Conservation (phyloP, 1,140 invertebrate genomes). For the Dendrolimus punctatus region DNA sequence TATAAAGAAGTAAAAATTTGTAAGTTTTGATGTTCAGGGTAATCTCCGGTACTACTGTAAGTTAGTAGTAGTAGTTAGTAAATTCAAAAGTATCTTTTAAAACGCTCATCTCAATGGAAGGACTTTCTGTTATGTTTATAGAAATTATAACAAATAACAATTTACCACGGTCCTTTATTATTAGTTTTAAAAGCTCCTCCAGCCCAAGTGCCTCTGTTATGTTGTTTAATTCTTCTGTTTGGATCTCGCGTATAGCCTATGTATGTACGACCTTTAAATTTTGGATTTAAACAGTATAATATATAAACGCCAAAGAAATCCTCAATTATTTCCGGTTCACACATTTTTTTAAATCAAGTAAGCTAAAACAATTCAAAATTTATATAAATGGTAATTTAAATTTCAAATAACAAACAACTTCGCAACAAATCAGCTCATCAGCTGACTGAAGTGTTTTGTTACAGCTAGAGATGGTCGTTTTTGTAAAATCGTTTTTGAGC, state of each 20-base stretch:
- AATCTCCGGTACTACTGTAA: conserved; percentile 18
- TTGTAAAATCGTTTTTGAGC: too few species aligned
- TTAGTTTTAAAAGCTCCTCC: conserved; percentile 94
- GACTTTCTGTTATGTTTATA: too few species aligned
- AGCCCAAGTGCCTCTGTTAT: conserved; percentile 89
- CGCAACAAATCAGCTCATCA: too few species aligned
- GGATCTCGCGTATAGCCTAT: conserved; percentile 97
- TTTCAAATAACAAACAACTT: too few species aligned
- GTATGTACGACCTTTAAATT: conserved; percentile 90
- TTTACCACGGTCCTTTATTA: conserved; percentile 92
- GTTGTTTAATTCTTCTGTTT: conserved; percentile 91
- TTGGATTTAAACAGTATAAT: conserved; percentile 82
- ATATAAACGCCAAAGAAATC: conserved; percentile 95
- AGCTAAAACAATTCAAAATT: too few species aligned
- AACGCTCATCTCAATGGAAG: too few species aligned
- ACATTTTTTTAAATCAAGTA: conserved; percentile 22
- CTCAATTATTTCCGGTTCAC: conserved; percentile 72
- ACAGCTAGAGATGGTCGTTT: too few species aligned
- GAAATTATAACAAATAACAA: too few species aligned
- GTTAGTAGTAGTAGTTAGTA: too few species aligned
- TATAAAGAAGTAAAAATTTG: not conserved
- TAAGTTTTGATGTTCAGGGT: not conserved
- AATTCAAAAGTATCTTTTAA: too few species aligned
- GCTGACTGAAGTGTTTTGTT: too few species aligned
- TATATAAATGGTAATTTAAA: too few species aligned